Evolutionary conservation across 2,888 invertebrate species (phyloP), one percentile per base, ranked within the genome.

Genomic region (Yponomeuta malinellus): DNA sequence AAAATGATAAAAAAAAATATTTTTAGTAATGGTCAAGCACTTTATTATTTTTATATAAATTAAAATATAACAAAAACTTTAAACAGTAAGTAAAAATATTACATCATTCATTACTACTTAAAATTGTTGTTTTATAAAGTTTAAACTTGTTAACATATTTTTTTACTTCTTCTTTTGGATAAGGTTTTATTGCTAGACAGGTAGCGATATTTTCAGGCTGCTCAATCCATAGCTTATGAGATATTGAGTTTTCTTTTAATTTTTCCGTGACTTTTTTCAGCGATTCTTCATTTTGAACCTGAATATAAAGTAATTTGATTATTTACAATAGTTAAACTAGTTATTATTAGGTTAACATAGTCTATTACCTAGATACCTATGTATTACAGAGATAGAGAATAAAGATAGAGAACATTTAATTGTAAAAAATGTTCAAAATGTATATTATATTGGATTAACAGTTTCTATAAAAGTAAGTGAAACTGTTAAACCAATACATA

Each of bases 161-260:
- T 81, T 98, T 96, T 0, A 98, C 93, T 72, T 94, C 93, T 70
- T 96, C 95, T 85, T 98, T 98, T 0, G 95, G 94, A 84, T 98
- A 98, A 2, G 99, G 99, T 86, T 98, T 98, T 2, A 96, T 90
- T 10, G 97, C 99, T 76, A 99, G 90, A 85, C 99, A 99, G 0
- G 99, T 99, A 31, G 98, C 95, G 82, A 97, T 96, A 85, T 98
- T 96, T 90, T 99, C 99, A 15, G 99, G 99, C 83, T 98, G 98
- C 88, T 99, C 99, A 72, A 97, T 96, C 99, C 99, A 99, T 69
- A 99, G 82, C 86, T 98, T 98, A 85, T 98, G 96, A 75, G 94
- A 94, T 73, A 99, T 94, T 33, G 94, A 93, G 77, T 95, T 94
- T 78, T 95, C 94, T 73, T 93, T 93, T 73, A 99, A 88, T 79